phyloP scores from a whole-genome alignment of 2,113 vertebrate species.

The Myrmecobius fasciatus region DNA sequence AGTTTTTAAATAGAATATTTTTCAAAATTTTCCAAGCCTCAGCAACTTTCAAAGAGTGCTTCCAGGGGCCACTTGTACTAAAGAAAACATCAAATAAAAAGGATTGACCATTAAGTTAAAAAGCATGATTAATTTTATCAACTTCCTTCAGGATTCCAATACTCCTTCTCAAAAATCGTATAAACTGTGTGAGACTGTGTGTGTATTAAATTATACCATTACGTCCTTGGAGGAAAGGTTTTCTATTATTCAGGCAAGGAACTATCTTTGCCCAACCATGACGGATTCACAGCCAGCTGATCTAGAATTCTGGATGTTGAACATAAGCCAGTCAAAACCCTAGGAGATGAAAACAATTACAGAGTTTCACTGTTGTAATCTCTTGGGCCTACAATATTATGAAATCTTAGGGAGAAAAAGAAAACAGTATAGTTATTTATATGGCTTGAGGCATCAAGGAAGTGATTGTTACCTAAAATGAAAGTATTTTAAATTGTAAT shows the following conservation, averaged over 20 bases:
- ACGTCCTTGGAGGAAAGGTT: slow-evolving; percentile 35
- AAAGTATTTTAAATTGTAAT: slow-evolving; percentile 23
- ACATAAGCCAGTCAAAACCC: slow-evolving; percentile 32
- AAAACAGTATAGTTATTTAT: not conserved
- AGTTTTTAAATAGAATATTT: slow-evolving; percentile 53
- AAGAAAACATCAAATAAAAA: slow-evolving; percentile 65
- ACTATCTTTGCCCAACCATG: slow-evolving; percentile 16
- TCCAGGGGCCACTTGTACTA: slow-evolving; percentile 22
- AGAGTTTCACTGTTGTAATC: slow-evolving; percentile 40
- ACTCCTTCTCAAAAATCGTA: slow-evolving; percentile 35
- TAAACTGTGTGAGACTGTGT: slow-evolving; percentile 49
- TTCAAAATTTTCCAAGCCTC: slow-evolving; percentile 57
- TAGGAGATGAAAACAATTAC: slow-evolving; percentile 51
- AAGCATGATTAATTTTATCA: slow-evolving; percentile 55
- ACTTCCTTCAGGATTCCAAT: slow-evolving; percentile 53
- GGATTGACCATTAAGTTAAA: slow-evolving; percentile 58
- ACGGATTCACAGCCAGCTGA: slow-evolving; percentile 41
- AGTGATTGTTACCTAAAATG: slow-evolving; percentile 1
- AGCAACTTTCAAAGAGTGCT: slow-evolving; percentile 57
- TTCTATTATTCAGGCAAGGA: slow-evolving; percentile 52
- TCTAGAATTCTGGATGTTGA: slow-evolving; percentile 56
- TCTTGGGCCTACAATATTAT: slow-evolving; percentile 12
- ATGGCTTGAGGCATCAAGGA: not conserved
- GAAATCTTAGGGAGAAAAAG: slow-evolving; percentile 8
- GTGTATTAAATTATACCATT: not conserved